phyloP scores from a whole-genome alignment of 2,888 invertebrate genomes.

The Steinernema scapterisci region DNA sequence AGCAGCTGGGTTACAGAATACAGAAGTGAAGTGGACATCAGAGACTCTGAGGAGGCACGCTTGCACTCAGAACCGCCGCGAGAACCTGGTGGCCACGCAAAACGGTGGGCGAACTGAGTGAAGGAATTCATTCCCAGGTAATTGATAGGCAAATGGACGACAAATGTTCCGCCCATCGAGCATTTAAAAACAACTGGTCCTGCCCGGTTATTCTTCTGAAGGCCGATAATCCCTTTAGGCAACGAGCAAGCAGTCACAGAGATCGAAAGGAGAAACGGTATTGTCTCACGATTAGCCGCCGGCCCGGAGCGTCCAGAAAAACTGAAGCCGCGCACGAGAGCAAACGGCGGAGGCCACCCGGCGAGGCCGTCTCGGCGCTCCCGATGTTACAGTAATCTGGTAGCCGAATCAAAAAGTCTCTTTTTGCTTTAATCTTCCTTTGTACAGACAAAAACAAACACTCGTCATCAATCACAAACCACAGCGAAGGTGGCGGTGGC shows the following conservation, averaged over 20 bases:
- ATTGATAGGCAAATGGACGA: constrained; percentile 31
- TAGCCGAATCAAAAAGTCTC: background rate
- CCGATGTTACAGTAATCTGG: background rate
- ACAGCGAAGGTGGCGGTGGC: too few species aligned
- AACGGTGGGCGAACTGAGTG: background rate
- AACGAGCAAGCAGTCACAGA: background rate
- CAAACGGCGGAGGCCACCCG: background rate
- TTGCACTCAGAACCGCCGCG: background rate
- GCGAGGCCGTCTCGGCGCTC: background rate
- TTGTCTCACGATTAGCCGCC: constrained; percentile 25
- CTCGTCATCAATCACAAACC: background rate
- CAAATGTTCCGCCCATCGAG: constrained; percentile 27
- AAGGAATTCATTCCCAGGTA: constrained; percentile 30
- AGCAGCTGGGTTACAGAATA: background rate
- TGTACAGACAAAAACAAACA: constrained; percentile 29
- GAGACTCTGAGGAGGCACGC: background rate
- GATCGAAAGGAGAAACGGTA: constrained; percentile 11
- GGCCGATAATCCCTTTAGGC: constrained; percentile 29
- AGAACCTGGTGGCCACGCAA: background rate
- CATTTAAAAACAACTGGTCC: constrained; percentile 32
- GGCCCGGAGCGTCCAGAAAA: background rate
- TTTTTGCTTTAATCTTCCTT: background rate
- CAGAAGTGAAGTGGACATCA: background rate
- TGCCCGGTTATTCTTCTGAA: constrained; percentile 27
- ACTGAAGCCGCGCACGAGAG: constrained; percentile 25